Evolutionary conservation across 2,113 vertebrate genomes (phyloP).

Genomic region (Lichenostomus cassidix): DNA sequence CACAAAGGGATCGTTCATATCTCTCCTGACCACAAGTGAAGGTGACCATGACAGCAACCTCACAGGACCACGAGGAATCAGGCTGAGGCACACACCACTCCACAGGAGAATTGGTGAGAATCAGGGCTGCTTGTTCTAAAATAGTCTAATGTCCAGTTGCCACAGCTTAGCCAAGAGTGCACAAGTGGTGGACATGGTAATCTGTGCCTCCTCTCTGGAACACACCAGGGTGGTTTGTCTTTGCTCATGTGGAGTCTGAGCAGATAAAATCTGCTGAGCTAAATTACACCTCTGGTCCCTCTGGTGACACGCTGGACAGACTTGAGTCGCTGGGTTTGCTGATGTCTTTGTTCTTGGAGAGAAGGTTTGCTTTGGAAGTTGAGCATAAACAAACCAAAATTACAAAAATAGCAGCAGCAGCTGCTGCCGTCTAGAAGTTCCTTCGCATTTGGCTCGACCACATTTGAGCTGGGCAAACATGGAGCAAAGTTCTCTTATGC

Average conservation of each 20-base stretch:
- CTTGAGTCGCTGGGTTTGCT: not conserved
- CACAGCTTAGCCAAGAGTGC: not conserved
- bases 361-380: not conserved
- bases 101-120: not conserved
- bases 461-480: not conserved
- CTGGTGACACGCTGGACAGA: not conserved
- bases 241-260: not conserved
- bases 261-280: not conserved
- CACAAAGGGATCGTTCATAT: not conserved
- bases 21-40: not conserved
- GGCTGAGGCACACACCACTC: not conserved
- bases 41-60: not conserved
- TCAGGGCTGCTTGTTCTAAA: not conserved
- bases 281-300: not conserved
- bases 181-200: accelerated
- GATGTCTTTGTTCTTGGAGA: not conserved
- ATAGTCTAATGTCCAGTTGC: not conserved
- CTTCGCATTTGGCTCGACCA: not conserved
- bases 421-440: not conserved
- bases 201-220: not conserved
- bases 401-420: not conserved
- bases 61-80: accelerated
- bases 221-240: not conserved
- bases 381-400: constrained; percentile 9
- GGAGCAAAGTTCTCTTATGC: not conserved